Percentiles rank a stretch among this genome's conserved stretches.
These are phyloP conservation scores for Echeneis naucrates DNA, from an alignment of 2,797 vertebrate species.

Conservation along the genomic window DNA sequence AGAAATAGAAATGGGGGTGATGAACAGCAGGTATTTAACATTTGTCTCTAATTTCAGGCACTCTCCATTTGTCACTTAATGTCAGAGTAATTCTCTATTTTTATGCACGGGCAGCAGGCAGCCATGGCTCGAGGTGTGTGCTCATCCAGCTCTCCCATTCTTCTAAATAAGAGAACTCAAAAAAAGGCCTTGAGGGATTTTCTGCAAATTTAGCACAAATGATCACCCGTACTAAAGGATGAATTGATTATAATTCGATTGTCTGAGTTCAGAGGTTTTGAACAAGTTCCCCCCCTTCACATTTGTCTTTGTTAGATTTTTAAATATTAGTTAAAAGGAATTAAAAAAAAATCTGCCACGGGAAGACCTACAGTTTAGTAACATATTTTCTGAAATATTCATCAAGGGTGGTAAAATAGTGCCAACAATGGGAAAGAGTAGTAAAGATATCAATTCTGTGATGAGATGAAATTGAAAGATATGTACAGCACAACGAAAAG, in stretches of 20 bases:
- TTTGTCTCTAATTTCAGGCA: conserved; percentile 20
- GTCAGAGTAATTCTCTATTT: conserved; percentile 14
- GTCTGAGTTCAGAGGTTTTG: conserved; percentile 7
- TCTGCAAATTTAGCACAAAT: neutral
- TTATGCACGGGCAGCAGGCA: neutral
- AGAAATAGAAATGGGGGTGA: conserved; percentile 32
- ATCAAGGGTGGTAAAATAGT: conserved; percentile 12
- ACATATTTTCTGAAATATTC: conserved; percentile 5
- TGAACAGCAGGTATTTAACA: conserved; percentile 35
- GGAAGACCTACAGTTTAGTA: conserved; percentile 5
- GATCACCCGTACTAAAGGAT: neutral
- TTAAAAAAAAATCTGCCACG: neutral
- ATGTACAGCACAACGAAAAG: neutral
- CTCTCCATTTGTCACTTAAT: conserved; percentile 31
- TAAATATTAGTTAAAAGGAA: too few species aligned
- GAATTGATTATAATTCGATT: neutral
- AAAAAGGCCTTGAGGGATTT: neutral
- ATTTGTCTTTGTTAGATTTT: conserved; percentile 16
- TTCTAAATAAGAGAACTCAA: neutral
- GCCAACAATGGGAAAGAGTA: neutral
- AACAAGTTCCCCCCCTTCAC: conserved; percentile 16
- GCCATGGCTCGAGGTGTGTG: neutral
- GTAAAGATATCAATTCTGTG: neutral
- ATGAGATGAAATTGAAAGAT: conserved; percentile 5
- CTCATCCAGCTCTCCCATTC: neutral